Base-by-base conservation (phyloP, 2,888 invertebrate species). In the Coenonympha arcania region DNA sequence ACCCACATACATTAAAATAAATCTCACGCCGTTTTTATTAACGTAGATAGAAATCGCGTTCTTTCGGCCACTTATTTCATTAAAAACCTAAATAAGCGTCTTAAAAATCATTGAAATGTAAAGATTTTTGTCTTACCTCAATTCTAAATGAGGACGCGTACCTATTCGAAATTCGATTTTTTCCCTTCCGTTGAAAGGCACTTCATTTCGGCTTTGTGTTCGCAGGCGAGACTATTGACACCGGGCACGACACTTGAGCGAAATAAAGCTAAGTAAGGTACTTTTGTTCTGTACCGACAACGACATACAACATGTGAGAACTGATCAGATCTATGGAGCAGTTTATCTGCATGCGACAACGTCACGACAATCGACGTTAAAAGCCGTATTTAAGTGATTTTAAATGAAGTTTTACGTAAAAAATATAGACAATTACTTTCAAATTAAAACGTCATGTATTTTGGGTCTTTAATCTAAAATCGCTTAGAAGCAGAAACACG, bases 181-280 rank as follows among this genome's bases (percentile, higher is more conserved):
- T 62, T 58, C 45, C 5, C 26, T 26, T 26, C 15, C 24, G 11
- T 18, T 9, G 6, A 36, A 36, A 45, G 36, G 28, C 45, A 45
- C 45, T 55, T 58, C 51, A 56, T 59, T 58, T 57, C 37, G 55
- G 45, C 42, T 54, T 50, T 44, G 36, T 43, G 37, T 56, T 55
- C 51, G 47, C 61, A 73, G 78, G 80, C 75, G 80, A 71, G 78
- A 79, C 73, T 77, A 68, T 79, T 68, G 73, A 75, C 80, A 73
- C 81, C 67, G 64, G 63, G 61, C 50, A 68, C 60, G 69, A 74
- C 73, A 74, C 71, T 61, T 52, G 18, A 41, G 52, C 39, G 49
- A 54, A 61, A 19, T 31, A 44, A 24, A 31, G 13, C 43, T 49
- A 60, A 61, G 63, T 49, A 60, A 61, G 63, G 58, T 58, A 50